phyloP scores from a whole-genome alignment of 2,888 invertebrate genomes.

The Drosophila mercatorum region DNA sequence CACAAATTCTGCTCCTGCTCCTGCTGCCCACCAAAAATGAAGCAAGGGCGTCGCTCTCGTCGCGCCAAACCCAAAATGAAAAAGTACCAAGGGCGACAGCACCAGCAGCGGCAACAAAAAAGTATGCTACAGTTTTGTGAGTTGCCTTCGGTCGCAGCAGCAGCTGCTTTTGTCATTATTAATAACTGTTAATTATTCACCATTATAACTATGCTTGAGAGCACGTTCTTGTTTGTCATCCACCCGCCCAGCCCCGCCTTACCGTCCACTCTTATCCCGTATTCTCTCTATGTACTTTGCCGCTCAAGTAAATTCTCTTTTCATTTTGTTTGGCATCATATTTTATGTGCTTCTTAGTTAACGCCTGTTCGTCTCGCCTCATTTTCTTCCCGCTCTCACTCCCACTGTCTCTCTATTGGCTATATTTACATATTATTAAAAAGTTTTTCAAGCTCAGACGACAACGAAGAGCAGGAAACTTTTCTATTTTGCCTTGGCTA shows the following conservation, averaged over 20 bases:
- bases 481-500: slow-evolving; percentile 68
- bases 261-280: background rate
- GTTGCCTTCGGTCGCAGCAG: slow-evolving; percentile 72
- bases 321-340: slow-evolving; percentile 71
- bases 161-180: slow-evolving; percentile 83
- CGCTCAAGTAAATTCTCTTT: slow-evolving; percentile 66
- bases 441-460: slow-evolving; percentile 66
- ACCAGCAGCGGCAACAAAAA: slow-evolving; percentile 17
- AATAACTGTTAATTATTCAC: slow-evolving; percentile 84
- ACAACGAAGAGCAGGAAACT: slow-evolving; percentile 50
- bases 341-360: slow-evolving; percentile 74
- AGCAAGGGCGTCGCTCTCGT: slow-evolving; percentile 8
- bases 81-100: background rate
- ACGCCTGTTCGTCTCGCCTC: slow-evolving; percentile 46
- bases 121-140: slow-evolving; percentile 47
- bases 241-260: background rate
- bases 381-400: slow-evolving; percentile 3
- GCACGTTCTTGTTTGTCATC: slow-evolving; percentile 57
- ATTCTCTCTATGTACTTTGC: slow-evolving; percentile 45
- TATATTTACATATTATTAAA: slow-evolving; percentile 78
- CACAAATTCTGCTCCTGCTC: slow-evolving; percentile 41
- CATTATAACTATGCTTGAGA: slow-evolving; percentile 64
- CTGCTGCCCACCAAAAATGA: slow-evolving; percentile 18
- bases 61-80: slow-evolving; percentile 7
- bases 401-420: slow-evolving; percentile 38